Evolutionary conservation across 1,140 invertebrate genomes (phyloP), one percentile per base, ranked within the genome.

Genomic region (Chymomyza costata): DNA sequence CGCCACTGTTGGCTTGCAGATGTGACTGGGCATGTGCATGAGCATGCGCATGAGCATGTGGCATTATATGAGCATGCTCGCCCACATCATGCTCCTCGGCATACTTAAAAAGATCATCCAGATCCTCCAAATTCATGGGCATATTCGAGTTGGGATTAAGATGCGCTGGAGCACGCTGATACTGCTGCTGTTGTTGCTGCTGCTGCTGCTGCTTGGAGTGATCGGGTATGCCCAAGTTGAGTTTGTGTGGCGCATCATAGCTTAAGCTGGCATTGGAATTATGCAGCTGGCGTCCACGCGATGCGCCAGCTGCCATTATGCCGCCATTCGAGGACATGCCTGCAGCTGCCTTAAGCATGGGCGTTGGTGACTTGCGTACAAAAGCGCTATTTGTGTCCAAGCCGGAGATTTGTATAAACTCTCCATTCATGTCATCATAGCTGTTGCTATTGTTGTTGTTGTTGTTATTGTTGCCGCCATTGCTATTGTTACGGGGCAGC

Each of bases 101-200:
- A 56, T 90, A 91, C 59, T 91, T 90, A 30, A 93, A 73, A 1
- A 92, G 84, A 85, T 93, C 92, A 3, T 92, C 92, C 1, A 93
- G 83, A 70, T 93, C 92, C 50, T 93, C 92, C 11, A 93, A 78
- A 73, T 90, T 90, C 13, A 85, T 86, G 48, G 86, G 86, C 76
- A 87, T 86, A 53, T 88, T 89, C 21, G 78, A 82, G 57, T 85
- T 82, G 45, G 83, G 30, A 69, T 78, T 83, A 17, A 45, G 39
- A 56, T 82, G 55, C 56, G 59, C 13, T 48, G 63, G 25, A 84
- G 82, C 0, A 15, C 14, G n/a, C 40, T 28, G 2, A 85, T 85
- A 30, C 46, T 41, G 35, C 30, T 39, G 32, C 19, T 18, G 46
- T 31, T 30, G 19, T 47, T 43, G 31, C 60, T 80, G 71, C 60